Base-by-base conservation (phyloP, 1,140 invertebrate genomes). In the Camponotus pennsylvanicus region DNA sequence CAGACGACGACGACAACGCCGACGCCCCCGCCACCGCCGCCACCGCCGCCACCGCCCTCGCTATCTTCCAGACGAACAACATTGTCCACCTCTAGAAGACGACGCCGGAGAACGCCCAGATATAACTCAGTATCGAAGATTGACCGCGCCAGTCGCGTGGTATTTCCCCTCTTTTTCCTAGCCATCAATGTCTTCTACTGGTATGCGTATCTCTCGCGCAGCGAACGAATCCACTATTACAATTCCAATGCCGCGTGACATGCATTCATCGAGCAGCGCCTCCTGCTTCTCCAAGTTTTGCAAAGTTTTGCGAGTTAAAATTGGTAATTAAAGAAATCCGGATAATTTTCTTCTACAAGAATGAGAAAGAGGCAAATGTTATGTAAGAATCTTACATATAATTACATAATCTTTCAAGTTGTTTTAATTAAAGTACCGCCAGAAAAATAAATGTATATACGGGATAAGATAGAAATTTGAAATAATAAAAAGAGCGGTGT, bases 91-190 rank as follows among this genome's bases (percentile, higher is more conserved):
- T 85, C 94, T 86, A 92, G 82, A 92, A 95, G 64, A 94, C 95
- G 92, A 94, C 96, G 91, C 94, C 96, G 92, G 94, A 95, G 96
- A 63, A 96, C 96, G 3, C 97, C 97, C 0, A 94, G 97, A 82
- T 97, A 96, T 90, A 98, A 98, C 93, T 97, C 97, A 7, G 97
- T 98, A 2, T 98, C 97, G 32, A 97, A 97, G 94, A 97, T 98
- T 64, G 97, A 98, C 93, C 95, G 97, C 11, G 96, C 96, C 13
- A 97, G 97, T 27, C 94, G 97, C 18, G 95, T 98, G 40, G 96
- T 98, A 40, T 98, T 98, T 92, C 97, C 97, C 1, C 87, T 98
- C 55, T 95, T 97, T 45, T 98, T 98, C 91, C 92, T 98, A 4
- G 95, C 97, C 32, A 97, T 98, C 79, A 98, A 98, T 93, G 93